Percentiles rank a stretch among this genome's conserved stretches.
These are phyloP conservation scores for Hippocampus guttulatus DNA, from an alignment of 2,113 vertebrate species.

Conservation along the genomic window DNA sequence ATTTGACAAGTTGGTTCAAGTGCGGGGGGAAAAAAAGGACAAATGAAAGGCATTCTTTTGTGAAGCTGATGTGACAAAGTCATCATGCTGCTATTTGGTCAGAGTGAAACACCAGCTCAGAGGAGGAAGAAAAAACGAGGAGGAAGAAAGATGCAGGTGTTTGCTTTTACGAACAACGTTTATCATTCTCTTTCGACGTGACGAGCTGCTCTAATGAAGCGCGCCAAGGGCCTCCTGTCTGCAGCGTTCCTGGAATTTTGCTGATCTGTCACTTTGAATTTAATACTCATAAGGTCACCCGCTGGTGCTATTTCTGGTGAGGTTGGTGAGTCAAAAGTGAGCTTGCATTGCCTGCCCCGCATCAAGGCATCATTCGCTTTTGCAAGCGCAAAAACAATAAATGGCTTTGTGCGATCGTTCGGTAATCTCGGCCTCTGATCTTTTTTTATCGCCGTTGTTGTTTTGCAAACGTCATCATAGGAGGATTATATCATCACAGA, in stretches of 20 bases:
- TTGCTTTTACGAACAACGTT: constrained; percentile 2
- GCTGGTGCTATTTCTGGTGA: constrained; percentile 51
- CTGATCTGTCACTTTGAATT: constrained; percentile 52
- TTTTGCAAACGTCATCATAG: constrained; percentile 56
- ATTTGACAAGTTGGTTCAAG: not conserved
- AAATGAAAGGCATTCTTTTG: too few relatives aligned
- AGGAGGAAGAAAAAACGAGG: not conserved
- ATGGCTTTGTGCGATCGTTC: not conserved
- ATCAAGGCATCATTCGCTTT: constrained; percentile 1
- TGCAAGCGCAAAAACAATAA: constrained; percentile 2
- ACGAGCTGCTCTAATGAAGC: constrained; percentile 18
- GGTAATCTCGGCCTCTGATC: not conserved
- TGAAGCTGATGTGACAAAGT: not conserved
- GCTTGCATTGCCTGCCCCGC: constrained; percentile 4
- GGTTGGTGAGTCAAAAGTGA: constrained; percentile 29
- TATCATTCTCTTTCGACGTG: constrained; percentile 26
- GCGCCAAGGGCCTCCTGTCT: constrained; percentile 29
- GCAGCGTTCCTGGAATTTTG: constrained; percentile 46
- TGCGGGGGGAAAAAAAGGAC: too few relatives aligned
- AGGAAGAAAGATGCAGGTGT: constrained; percentile 3
- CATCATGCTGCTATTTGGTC: not conserved
- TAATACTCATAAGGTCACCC: constrained; percentile 55
- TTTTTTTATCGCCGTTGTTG: not conserved
- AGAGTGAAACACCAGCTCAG: not conserved
- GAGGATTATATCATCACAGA: constrained; percentile 95